These are phyloP conservation scores for Lichenostomus cassidix DNA, from an alignment of 2,113 vertebrate genomes.

Conservation along the genomic window DNA sequence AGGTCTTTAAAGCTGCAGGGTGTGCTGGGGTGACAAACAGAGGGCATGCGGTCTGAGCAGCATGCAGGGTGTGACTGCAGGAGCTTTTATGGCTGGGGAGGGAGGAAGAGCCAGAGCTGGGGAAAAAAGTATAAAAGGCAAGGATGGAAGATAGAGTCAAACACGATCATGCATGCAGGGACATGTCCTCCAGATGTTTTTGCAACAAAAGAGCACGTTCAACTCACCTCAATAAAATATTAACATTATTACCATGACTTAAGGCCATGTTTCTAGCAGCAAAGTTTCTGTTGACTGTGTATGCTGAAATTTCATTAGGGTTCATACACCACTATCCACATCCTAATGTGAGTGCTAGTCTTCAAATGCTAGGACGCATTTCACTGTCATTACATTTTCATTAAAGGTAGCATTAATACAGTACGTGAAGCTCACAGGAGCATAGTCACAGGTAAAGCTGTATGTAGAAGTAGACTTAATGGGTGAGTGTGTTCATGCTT, in stretches of 20 bases:
- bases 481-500: not conserved
- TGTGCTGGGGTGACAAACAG: not conserved
- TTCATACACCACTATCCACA: not conserved
- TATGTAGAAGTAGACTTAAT: not conserved
- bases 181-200: not conserved
- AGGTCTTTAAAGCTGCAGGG: not conserved
- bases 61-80: accelerated
- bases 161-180: not conserved
- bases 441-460: not conserved
- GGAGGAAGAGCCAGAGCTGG: not conserved
- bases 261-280: slow-evolving; percentile 27
- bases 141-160: not conserved
- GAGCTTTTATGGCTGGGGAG: not conserved
- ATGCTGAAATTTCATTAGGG: not conserved
- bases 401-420: not conserved
- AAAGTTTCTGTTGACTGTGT: not conserved
- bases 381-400: not conserved
- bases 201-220: not conserved
- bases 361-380: not conserved
- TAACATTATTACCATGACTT: slow-evolving; percentile 21
- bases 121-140: not conserved
- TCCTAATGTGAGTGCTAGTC: not conserved
- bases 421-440: not conserved
- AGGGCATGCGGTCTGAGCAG: not conserved
- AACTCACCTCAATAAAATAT: slow-evolving; percentile 34